Conservation (phyloP, 2,797 vertebrate species). For the Trichosurus vulpecula region DNA sequence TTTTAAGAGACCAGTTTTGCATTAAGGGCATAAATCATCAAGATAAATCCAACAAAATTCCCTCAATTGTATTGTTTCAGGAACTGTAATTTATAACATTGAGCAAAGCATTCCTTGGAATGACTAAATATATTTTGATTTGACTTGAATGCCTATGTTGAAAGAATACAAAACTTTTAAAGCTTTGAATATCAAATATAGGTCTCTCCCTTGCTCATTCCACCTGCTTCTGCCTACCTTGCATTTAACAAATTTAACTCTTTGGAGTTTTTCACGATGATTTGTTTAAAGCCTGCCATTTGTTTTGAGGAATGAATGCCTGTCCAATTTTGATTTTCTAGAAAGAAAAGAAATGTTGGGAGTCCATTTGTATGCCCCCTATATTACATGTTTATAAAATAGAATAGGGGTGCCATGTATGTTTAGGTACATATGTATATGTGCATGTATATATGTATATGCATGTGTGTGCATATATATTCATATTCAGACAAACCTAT, state of each 20-base stretch:
- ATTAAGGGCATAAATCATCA: slow-evolving; percentile 43
- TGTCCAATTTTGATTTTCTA: slow-evolving; percentile 44
- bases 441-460: not conserved
- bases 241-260: slow-evolving; percentile 19
- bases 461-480: not conserved
- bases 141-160: slow-evolving; percentile 44
- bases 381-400: no score
- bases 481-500: not conserved
- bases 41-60: slow-evolving; percentile 54
- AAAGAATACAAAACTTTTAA: slow-evolving; percentile 19
- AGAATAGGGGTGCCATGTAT: no score
- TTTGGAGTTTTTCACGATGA: slow-evolving; percentile 41
- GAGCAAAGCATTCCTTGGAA: slow-evolving; percentile 26
- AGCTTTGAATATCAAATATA: slow-evolving; percentile 42
- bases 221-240: not conserved
- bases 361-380: slow-evolving; percentile 33
- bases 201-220: slow-evolving; percentile 18
- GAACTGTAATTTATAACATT: slow-evolving; percentile 59
- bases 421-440: not conserved
- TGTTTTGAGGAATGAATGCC: not conserved
- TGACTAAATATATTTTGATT: slow-evolving; percentile 61
- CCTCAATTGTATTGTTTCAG: slow-evolving; percentile 56
- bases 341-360: slow-evolving; percentile 28
- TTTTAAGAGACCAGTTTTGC: slow-evolving; percentile 63
- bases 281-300: slow-evolving; percentile 1